Evolutionary conservation across 2,888 invertebrate genomes (phyloP).

Genomic region (Pseudococcus longispinus): DNA sequence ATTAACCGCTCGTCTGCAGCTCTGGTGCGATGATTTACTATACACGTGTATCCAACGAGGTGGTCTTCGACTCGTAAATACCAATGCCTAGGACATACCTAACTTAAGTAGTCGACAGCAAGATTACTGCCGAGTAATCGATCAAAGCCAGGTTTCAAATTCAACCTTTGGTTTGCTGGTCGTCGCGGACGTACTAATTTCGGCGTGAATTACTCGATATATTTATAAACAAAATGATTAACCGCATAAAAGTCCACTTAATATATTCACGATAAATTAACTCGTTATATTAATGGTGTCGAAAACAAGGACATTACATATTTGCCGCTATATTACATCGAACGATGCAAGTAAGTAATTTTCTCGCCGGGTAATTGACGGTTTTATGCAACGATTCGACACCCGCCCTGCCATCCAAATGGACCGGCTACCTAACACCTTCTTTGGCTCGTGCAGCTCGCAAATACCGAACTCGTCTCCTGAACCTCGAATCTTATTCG

Average conservation of each 20-base stretch:
- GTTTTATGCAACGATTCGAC: slow-evolving; percentile 30
- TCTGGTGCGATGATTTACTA: not conserved
- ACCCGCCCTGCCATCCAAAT: not conserved
- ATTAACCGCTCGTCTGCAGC: not conserved
- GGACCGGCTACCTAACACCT: not conserved
- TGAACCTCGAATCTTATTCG: not conserved
- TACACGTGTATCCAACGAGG: not conserved
- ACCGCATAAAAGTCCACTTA: slow-evolving; percentile 27
- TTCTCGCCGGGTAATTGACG: slow-evolving; percentile 8
- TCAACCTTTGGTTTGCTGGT: not conserved
- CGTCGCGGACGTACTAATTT: not conserved
- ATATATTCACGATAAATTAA: slow-evolving; percentile 20
- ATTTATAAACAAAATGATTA: slow-evolving; percentile 21
- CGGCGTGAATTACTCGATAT: slow-evolving; percentile 2
- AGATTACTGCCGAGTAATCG: not conserved
- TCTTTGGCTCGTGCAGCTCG: not conserved
- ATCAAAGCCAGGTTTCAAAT: not conserved
- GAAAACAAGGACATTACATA: slow-evolving; percentile 37
- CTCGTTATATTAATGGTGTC: slow-evolving; percentile 42
- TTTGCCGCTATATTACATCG: not conserved
- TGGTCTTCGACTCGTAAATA: not conserved
- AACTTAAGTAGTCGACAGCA: too few species aligned
- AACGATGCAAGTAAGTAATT: slow-evolving; percentile 12
- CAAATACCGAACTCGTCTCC: not conserved
- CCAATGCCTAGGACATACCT: too few species aligned